A percentile compares a stretch with the other conserved stretches of the same genome.
Conservation (phyloP, 2,113 vertebrate species). For the Chaetops frenatus region DNA sequence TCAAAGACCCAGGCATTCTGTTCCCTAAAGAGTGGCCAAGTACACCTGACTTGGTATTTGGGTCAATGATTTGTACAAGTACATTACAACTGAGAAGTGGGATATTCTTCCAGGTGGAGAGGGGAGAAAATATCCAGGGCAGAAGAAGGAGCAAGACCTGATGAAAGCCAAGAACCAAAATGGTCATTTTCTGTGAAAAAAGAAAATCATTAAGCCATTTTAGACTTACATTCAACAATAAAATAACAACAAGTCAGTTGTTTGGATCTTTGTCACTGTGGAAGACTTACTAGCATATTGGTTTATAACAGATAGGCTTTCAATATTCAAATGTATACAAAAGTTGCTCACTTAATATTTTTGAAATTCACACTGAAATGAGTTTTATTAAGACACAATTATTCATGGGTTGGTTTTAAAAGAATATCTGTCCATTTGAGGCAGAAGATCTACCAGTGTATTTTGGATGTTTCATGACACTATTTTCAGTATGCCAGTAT, state of each 20-base stretch:
- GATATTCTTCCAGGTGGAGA: not conserved
- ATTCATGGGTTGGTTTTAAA: not conserved
- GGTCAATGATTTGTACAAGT: not conserved
- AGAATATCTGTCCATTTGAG: not conserved
- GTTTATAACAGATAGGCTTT: not conserved
- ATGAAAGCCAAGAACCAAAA: not conserved
- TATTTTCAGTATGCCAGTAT: not conserved
- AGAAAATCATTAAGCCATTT: not conserved
- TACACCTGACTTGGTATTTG: not conserved
- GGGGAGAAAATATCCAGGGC: not conserved
- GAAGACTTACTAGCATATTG: not conserved
- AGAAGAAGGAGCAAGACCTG: not conserved
- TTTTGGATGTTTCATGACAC: not conserved
- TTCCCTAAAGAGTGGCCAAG: not conserved
- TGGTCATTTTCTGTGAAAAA: not conserved
- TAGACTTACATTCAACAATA: not conserved
- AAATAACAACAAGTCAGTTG: too few species aligned
- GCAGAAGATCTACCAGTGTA: not conserved
- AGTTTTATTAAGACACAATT: not conserved
- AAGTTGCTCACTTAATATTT: not conserved
- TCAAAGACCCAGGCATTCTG: not conserved
- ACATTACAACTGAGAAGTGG: not conserved
- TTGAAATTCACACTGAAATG: not conserved
- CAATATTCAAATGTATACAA: not conserved
- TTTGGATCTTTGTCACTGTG: not conserved